Evolutionary conservation across 2,113 vertebrate species (phyloP), one percentile per base, ranked within the genome.

Genomic region (Picathartes gymnocephalus): DNA sequence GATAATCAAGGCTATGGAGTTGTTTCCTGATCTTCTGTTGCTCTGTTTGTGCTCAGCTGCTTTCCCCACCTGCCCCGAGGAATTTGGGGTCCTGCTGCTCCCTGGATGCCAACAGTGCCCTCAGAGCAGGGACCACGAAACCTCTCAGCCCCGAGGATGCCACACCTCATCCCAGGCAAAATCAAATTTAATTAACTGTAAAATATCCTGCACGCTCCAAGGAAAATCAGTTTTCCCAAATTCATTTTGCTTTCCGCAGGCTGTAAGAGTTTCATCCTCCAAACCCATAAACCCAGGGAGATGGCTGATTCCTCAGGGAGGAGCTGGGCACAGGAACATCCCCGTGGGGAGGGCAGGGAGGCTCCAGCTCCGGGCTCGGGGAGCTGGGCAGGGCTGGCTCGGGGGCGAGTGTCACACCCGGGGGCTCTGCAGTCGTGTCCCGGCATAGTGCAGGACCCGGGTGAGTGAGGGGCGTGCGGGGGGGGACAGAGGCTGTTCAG

Each of bases 301-400:
- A 77, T 24, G n/a, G 7, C 3, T 11, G 53, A 35, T 8, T 48
- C 20, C 28, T 28, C 7, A 37, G 44, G 0, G 5, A 25, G 22
- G 20, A 78, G 45, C 70, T 22, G 33, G 82, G 61, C 31, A 33
- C 21, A 44, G 44, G 2, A 1, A 15, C 4, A 21, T 10, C 22
- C 69, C 33, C 0, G 0, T 1, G 15, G 12, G 44, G 19, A 56
- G 40, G 35, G 27, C 0, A 0, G 21, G 27, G 45, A 47, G 12
- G 15, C 4, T 23, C 28, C 62, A 13, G 7, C 37, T 42, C 25
- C 1, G 25, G 30, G 22, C 15, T 35, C 9, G 28, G 2, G 56
- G n/a, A 86, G 50, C 15, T 33, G 64, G 48, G 5, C 1, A 2
- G n/a, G 76, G 65, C 71, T 31, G 35, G 15, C 15, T 1, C 3